Evolutionary conservation across 2,888 invertebrate species (phyloP).

Genomic region (Drosophila rubida): DNA sequence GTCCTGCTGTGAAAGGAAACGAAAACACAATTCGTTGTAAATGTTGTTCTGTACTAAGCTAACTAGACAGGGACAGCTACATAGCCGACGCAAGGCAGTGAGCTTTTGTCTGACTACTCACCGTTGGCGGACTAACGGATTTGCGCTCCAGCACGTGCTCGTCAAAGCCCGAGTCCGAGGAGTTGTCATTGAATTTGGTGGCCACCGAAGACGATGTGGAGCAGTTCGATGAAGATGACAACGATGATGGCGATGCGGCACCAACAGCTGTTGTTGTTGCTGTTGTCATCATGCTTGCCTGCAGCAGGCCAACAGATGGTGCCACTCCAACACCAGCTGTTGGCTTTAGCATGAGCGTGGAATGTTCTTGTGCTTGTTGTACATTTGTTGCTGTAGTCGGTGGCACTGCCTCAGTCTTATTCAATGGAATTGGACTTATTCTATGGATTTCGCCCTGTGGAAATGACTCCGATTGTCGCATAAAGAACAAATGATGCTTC

Average conservation of each 20-base stretch:
- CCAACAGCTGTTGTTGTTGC: constrained; percentile 64
- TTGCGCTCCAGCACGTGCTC: constrained; percentile 85
- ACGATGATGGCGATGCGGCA: constrained; percentile 79
- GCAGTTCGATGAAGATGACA: constrained; percentile 72
- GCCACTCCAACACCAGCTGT: constrained; percentile 6
- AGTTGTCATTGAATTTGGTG: constrained; percentile 87
- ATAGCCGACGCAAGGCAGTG: background rate
- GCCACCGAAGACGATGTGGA: constrained; percentile 80
- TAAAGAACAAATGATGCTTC: constrained; percentile 84
- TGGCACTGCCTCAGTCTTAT: constrained; percentile 68
- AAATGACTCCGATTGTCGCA: constrained; percentile 83
- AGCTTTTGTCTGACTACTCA: constrained; percentile 55
- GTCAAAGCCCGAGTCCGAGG: constrained; percentile 91
- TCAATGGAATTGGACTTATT: constrained; percentile 82
- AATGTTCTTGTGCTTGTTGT: constrained; percentile 70
- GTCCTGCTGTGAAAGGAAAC: constrained; percentile 68
- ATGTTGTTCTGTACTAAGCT: background rate
- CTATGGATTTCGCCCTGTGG: constrained; percentile 77
- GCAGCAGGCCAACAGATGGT: constrained; percentile 1
- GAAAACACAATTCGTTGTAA: background rate
- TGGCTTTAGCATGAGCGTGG: constrained; percentile 58
- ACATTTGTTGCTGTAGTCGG: constrained; percentile 39
- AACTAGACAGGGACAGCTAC: constrained; percentile 10
- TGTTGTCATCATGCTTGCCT: constrained; percentile 3
- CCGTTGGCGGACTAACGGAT: constrained; percentile 82